These are phyloP conservation scores for Rhinophrynus dorsalis DNA, from an alignment of 2,797 vertebrate genomes.

Conservation along the genomic window DNA sequence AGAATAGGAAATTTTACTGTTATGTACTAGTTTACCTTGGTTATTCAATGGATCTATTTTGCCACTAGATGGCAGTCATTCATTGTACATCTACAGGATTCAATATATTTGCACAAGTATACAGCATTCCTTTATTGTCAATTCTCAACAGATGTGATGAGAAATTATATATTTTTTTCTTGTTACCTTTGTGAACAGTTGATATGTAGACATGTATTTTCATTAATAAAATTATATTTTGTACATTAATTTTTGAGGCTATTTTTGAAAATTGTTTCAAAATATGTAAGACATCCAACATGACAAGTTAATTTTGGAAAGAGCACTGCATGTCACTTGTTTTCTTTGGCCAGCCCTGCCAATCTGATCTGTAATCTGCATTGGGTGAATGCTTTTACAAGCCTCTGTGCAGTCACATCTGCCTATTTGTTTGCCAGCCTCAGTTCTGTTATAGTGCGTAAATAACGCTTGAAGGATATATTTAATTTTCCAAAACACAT, in stretches of 20 bases:
- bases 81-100: background rate
- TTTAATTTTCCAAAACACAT: conserved; percentile 40
- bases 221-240: conserved; percentile 21
- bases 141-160: background rate
- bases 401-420: background rate
- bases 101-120: background rate
- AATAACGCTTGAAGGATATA: conserved; percentile 30
- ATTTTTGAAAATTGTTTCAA: background rate
- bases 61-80: conserved; percentile 37
- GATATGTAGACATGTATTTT: conserved; percentile 25
- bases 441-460: conserved; percentile 24
- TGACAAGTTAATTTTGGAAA: background rate
- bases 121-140: conserved; percentile 1
- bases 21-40: too few relatives aligned
- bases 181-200: conserved; percentile 11
- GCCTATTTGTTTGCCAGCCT: conserved; percentile 8
- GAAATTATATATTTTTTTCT: conserved; percentile 1
- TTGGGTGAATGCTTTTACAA: background rate
- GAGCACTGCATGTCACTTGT: background rate
- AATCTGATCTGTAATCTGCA: conserved; percentile 5
- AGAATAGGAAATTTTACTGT: background rate
- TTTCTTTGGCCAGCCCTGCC: background rate
- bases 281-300: background rate
- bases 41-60: too few relatives aligned
- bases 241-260: background rate